These are phyloP conservation scores for Hormaphis cornu DNA, from an alignment of 1,140 invertebrate genomes.

Conservation along the genomic window DNA sequence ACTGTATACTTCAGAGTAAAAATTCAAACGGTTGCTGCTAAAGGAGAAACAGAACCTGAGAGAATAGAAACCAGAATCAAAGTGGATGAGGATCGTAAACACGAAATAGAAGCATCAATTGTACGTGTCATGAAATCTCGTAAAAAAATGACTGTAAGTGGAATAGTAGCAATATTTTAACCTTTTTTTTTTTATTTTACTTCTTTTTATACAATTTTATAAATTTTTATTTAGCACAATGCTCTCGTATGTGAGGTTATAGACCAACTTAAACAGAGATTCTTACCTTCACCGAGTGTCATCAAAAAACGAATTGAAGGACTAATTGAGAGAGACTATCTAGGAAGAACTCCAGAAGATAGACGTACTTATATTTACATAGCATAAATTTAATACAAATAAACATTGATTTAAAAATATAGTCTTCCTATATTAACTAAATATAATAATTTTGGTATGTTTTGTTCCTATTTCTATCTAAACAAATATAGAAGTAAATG, in stretches of 20 bases:
- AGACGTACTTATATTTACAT: slow-evolving; percentile 41
- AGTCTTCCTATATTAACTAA: slow-evolving; percentile 1
- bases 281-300: slow-evolving; percentile 92
- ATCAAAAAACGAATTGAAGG: slow-evolving; percentile 99
- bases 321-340: slow-evolving; percentile 96
- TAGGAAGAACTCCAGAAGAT: slow-evolving; percentile 91
- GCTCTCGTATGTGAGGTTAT: slow-evolving; percentile 95
- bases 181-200: not conserved
- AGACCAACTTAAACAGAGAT: slow-evolving; percentile 89
- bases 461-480: not conserved
- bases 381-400: not conserved
- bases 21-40: slow-evolving; percentile 89
- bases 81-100: slow-evolving; percentile 96
- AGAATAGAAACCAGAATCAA: slow-evolving; percentile 93
- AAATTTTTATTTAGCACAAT: slow-evolving; percentile 60
- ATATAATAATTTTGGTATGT: not conserved
- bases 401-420: not conserved
- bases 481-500: not conserved
- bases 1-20: slow-evolving; percentile 57
- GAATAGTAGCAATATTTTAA: not conserved
- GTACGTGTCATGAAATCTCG: slow-evolving; percentile 99
- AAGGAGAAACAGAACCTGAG: slow-evolving; percentile 97
- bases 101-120: slow-evolving; percentile 99
- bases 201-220: not conserved
- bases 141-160: slow-evolving; percentile 76